phyloP scores from a whole-genome alignment of 2,888 invertebrate species.

The Protonemura montana region DNA sequence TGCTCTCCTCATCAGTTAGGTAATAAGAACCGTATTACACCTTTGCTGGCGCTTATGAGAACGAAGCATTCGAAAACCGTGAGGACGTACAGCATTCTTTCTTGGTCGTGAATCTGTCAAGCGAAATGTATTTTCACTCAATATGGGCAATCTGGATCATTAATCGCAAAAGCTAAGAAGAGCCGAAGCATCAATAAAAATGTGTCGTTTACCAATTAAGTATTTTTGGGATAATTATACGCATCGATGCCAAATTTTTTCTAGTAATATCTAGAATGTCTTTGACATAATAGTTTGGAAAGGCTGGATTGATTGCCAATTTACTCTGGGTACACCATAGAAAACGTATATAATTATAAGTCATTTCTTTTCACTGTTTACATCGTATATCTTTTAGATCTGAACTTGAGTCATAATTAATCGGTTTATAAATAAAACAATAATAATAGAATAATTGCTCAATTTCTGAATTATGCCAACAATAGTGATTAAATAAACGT shows the following conservation, averaged over 20 bases:
- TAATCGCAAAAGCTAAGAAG: background rate
- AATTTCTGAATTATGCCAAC: background rate
- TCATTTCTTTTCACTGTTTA: background rate
- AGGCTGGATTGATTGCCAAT: background rate
- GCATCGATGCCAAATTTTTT: background rate
- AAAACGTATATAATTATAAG: background rate
- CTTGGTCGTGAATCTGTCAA: background rate
- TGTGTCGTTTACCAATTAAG: background rate
- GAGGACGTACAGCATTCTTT: background rate
- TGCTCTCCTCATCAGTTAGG: slow-evolving; percentile 10
- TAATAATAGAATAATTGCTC: background rate
- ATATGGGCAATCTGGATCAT: background rate
- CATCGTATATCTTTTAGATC: background rate
- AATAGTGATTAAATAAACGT: background rate
- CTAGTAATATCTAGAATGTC: background rate
- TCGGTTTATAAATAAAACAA: slow-evolving; percentile 2
- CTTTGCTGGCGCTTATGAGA: background rate
- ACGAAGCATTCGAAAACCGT: background rate
- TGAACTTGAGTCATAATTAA: background rate
- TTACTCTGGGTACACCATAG: background rate
- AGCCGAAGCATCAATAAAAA: background rate
- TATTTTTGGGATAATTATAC: background rate
- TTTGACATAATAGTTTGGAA: background rate
- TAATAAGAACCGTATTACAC: background rate
- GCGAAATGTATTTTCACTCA: background rate